Evolutionary conservation across 2,797 vertebrate species (phyloP).

Genomic region (Masticophis lateralis): DNA sequence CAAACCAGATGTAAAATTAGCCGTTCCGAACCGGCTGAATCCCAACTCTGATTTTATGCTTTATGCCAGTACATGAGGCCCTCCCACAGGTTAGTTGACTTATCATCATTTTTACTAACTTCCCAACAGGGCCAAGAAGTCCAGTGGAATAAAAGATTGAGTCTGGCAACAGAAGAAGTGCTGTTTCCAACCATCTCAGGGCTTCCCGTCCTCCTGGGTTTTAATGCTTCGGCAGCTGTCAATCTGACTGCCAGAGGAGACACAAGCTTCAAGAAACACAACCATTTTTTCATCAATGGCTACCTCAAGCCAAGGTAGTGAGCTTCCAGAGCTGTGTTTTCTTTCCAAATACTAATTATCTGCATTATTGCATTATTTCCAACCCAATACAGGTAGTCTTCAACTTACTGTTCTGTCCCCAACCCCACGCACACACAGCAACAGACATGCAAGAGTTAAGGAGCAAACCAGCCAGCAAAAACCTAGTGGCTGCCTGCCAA

Average conservation of each 20-base stretch:
- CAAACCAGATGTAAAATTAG: too few relatives aligned
- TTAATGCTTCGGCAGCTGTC: conserved; percentile 79
- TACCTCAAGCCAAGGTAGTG: conserved; percentile 83
- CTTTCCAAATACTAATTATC: neutral
- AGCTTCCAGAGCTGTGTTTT: neutral
- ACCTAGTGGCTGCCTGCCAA: too few relatives aligned
- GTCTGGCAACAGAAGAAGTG: conserved; percentile 76
- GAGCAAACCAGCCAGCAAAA: too few relatives aligned
- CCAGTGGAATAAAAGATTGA: conserved; percentile 76
- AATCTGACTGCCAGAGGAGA: conserved; percentile 78
- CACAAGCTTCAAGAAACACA: conserved; percentile 73
- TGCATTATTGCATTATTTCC: neutral
- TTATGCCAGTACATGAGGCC: neutral
- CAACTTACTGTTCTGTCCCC: too few relatives aligned
- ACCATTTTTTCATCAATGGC: conserved; percentile 79
- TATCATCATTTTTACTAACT: neutral
- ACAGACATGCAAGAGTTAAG: too few relatives aligned
- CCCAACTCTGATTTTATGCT: neutral
- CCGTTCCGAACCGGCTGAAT: too few relatives aligned
- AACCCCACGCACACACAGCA: too few relatives aligned
- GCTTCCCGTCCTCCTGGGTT: conserved; percentile 76
- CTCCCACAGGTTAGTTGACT: neutral
- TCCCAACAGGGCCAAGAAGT: conserved; percentile 81
- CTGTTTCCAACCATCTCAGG: conserved; percentile 82
- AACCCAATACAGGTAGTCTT: neutral